Conservation (phyloP, 2,888 invertebrate species). For the Drosophila niveifrons region DNA sequence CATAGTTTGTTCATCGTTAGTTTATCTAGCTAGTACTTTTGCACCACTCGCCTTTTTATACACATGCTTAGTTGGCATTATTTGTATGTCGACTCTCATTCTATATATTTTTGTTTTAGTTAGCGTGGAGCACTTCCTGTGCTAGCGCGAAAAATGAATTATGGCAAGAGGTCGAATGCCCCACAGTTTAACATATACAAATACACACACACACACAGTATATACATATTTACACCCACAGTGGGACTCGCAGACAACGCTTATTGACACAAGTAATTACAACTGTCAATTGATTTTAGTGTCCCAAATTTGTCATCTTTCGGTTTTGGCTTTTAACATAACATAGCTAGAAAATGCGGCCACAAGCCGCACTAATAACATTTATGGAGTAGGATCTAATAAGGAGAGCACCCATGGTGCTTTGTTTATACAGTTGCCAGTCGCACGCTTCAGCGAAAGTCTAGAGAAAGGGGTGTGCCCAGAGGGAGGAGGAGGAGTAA, state of each 20-base stretch:
- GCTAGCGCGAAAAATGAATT: conserved; percentile 46
- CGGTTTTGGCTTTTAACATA: conserved; percentile 57
- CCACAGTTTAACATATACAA: conserved; percentile 4
- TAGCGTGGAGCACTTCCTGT: conserved; percentile 42
- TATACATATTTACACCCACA: not conserved
- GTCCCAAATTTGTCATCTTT: conserved; percentile 73
- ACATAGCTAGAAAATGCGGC: conserved; percentile 56
- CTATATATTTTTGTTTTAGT: not conserved
- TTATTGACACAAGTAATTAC: conserved; percentile 76
- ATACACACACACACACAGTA: not conserved
- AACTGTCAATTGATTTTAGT: conserved; percentile 78
- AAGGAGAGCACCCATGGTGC: conserved; percentile 11
- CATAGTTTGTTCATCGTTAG: too few species aligned
- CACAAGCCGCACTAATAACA: conserved; percentile 15
- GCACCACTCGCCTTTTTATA: not conserved
- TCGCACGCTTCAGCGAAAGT: conserved; percentile 40
- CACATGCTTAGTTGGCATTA: not conserved
- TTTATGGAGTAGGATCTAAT: conserved; percentile 10
- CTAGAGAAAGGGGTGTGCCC: conserved; percentile 30
- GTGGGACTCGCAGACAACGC: conserved; percentile 9
- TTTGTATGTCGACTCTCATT: not conserved
- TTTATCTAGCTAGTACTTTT: not conserved
- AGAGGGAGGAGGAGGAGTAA: not conserved
- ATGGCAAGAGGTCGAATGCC: conserved; percentile 43
- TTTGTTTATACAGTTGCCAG: conserved; percentile 73